Evolutionary conservation across 2,797 vertebrate genomes (phyloP).

Genomic region (Podarcis siculus): DNA sequence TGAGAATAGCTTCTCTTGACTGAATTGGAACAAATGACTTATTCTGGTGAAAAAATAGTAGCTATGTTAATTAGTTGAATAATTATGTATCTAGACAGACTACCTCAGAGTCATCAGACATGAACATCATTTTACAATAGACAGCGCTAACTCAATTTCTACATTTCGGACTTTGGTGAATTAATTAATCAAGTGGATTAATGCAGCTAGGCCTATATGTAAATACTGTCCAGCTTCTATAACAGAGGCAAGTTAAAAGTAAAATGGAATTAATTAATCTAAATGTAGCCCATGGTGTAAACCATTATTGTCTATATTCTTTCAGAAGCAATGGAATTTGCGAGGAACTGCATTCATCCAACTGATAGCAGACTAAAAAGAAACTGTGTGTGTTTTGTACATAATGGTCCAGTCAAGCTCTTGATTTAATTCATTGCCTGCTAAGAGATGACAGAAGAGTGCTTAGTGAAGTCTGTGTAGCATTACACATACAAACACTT

Average conservation of each 20-base stretch:
- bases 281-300: neutral
- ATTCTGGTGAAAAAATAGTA: neutral
- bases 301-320: neutral
- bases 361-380: slow-evolving; percentile 63
- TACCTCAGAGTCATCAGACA: neutral
- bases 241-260: neutral
- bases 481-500: slow-evolving; percentile 50
- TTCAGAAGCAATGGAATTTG: slow-evolving; percentile 62
- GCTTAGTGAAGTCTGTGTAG: slow-evolving; percentile 53
- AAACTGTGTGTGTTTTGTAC: slow-evolving; percentile 24
- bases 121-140: neutral
- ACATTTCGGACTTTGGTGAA: neutral
- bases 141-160: neutral
- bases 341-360: slow-evolving; percentile 53
- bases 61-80: neutral
- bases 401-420: slow-evolving; percentile 49
- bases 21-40: neutral
- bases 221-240: neutral
- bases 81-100: neutral
- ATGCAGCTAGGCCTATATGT: neutral
- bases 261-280: neutral
- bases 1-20: neutral
- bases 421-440: slow-evolving; percentile 71
- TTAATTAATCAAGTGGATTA: neutral
- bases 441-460: slow-evolving; percentile 69